Base-by-base conservation (phyloP, 2,888 invertebrate species). In the Troglohyphantes excavatus region DNA sequence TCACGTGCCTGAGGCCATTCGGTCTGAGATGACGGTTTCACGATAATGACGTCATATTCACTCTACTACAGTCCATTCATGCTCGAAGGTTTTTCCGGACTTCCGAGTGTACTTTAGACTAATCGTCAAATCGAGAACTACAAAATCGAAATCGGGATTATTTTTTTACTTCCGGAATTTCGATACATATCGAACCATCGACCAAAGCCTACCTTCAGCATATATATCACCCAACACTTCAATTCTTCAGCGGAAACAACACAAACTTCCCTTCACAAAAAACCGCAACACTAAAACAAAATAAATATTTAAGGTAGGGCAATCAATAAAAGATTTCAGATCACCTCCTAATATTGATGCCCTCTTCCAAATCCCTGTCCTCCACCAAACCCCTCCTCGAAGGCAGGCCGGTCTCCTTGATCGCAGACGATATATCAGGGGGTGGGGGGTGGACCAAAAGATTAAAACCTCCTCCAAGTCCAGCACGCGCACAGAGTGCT, bases 401-500 rank as follows among this genome's bases (percentile, higher is more conserved):
- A 46, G 33, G 43, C 65, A 59, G 39, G 43, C 65, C 63, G 72
- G 83, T 43, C 67, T n/a, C 23, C 43, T 75, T 26, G 43, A 76
- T 76, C 76, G 29, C 85, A 23, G 33, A 26, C 85, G 65, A 86
- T 86, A 33, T 59, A 76, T 86, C 78, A 83, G 19, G 13, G 26
- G 29, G 67, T 86, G 70, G 73, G 19, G 13, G 26, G 29, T 13
- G 70, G 72, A 2, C 70, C 59, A 19, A 29, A 78, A 79, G 79
- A 79, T 79, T 39, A 79, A 79, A 76, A 78, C 78, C 87, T 53
- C 78, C 61, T 39, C 26, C 61, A 68, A 76, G 59, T 76, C 53
- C 61, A 68, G 68, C 85, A 85, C 85, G 85, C 78, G 85, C 85
- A 67, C 63, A 21, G 27, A 39, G 27, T 76, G 67, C 68, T 72